Evolutionary conservation across 37 sponge, comb jelly and placozoan genomes (phyloP), one percentile per base, ranked within the genome.

Genomic region (Eunapius fragilis): DNA sequence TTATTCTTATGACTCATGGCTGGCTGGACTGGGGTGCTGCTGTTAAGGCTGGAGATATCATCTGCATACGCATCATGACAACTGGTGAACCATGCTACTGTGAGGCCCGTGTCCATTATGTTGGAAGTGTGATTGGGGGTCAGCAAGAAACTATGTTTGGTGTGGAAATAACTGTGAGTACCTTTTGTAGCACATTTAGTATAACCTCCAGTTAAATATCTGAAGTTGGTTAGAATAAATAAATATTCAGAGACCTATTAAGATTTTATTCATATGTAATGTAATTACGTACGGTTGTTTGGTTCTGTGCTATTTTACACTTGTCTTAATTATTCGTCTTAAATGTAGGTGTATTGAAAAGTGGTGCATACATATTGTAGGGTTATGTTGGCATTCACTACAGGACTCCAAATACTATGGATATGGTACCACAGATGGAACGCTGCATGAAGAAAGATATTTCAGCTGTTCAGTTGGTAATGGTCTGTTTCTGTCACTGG

Each of bases 401-500:
- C 68, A 91, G 91, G 87, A 91, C 19, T 17, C 35, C 31, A 26
- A 26, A 6, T 86, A 80, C 45, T 70, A 74, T 36, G 77, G 71
- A 9, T 50, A 2, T 41, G 94, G 94, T 48, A 69, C 79, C 25
- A n/a, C 74, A 25, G 74, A 84, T 74, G 94, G 94, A 0, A 22
- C 31, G 17, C 79, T 88, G 33, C 14, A 7, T 34, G 74, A 25
- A 22, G 34, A 17, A 7, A 32, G 74, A 11, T 92, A 78, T 70
- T 95, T 95, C 78, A 84, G 31, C 25, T 95, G 94, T 68, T 50
- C 27, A 0, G 11, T 7, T 37, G 88, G 94, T 23, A 78, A 67
- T 34, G 96, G 91, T 11, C 35, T 83, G 27, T 95, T 89, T 47
- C 79, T 50, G 69, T 88, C 87, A 34, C 28, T 88, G 47, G 26